These are phyloP conservation scores for Carassius carassius DNA, from an alignment of 2,113 vertebrate species.

Conservation along the genomic window DNA sequence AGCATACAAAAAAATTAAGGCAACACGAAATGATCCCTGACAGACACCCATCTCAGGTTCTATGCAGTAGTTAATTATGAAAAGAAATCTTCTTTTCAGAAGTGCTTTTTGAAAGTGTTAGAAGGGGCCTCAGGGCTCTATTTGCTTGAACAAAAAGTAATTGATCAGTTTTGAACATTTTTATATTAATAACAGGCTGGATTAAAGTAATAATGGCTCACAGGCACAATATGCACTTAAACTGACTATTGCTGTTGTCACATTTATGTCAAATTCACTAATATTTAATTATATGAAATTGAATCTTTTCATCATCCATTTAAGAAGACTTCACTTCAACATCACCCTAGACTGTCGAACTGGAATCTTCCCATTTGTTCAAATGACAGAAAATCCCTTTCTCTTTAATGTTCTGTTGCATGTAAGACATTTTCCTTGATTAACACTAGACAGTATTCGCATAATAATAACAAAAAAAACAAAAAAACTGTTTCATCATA, in stretches of 20 bases:
- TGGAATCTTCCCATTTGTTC: neutral
- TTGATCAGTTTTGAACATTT: neutral
- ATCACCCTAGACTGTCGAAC: neutral
- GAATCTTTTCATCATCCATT: neutral
- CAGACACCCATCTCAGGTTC: neutral
- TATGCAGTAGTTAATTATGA: neutral
- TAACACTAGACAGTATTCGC: neutral
- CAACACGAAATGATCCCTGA: constrained; percentile 21
- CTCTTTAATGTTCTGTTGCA: neutral
- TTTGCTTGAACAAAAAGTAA: neutral
- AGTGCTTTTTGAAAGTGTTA: constrained; percentile 38
- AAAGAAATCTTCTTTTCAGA: neutral
- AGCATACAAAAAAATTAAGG: constrained; percentile 18
- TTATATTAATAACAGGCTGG: neutral
- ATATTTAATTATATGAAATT: neutral
- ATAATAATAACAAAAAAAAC: neutral
- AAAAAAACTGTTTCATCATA: neutral
- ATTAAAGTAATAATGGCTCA: neutral
- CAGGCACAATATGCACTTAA: neutral
- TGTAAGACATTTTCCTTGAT: neutral
- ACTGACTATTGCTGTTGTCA: neutral
- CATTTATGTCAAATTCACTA: neutral
- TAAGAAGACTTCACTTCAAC: neutral
- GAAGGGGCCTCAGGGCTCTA: neutral
- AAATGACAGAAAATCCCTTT: neutral